phyloP scores from a whole-genome alignment of 1,140 invertebrate species.

The Myzus persicae region DNA sequence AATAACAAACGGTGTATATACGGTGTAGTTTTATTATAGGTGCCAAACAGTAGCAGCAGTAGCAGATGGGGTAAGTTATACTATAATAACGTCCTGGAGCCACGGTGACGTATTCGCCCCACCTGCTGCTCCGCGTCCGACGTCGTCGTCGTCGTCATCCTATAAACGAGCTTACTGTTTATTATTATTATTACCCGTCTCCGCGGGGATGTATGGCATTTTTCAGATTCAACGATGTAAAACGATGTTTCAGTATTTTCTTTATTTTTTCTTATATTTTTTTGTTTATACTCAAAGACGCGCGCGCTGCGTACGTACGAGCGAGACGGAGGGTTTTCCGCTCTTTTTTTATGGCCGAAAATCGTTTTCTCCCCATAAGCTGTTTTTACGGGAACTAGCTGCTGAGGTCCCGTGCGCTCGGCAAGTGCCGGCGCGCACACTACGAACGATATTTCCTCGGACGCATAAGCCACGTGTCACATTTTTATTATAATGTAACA shows the following conservation, averaged over 20 bases:
- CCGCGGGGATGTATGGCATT: conserved; percentile 50
- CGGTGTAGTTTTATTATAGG: conserved; percentile 44
- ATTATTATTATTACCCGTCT: conserved; percentile 57
- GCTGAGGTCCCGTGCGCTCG: background rate
- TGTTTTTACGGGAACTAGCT: conserved; percentile 26
- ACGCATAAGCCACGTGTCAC: conserved; percentile 57
- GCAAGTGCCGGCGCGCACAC: background rate
- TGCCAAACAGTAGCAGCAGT: conserved; percentile 25
- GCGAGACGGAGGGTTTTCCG: background rate
- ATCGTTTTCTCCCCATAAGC: conserved; percentile 56
- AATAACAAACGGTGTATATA: conserved; percentile 32
- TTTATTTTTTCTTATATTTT: conserved; percentile 44
- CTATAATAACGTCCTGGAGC: background rate
- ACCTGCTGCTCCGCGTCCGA: conserved; percentile 38
- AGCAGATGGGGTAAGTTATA: conserved; percentile 29
- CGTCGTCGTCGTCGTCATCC: conserved; percentile 32
- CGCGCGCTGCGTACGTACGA: background rate
- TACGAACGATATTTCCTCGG: conserved; percentile 33
- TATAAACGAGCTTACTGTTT: conserved; percentile 56
- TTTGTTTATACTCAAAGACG: conserved; percentile 33
- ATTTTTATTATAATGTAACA: conserved; percentile 57
- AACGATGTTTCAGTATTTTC: conserved; percentile 49
- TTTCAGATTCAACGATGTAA: conserved; percentile 57
- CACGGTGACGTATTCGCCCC: conserved; percentile 38
- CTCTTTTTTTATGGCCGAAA: conserved; percentile 51